Conservation (phyloP, 1,140 invertebrate genomes). For the Ips nitidus region DNA sequence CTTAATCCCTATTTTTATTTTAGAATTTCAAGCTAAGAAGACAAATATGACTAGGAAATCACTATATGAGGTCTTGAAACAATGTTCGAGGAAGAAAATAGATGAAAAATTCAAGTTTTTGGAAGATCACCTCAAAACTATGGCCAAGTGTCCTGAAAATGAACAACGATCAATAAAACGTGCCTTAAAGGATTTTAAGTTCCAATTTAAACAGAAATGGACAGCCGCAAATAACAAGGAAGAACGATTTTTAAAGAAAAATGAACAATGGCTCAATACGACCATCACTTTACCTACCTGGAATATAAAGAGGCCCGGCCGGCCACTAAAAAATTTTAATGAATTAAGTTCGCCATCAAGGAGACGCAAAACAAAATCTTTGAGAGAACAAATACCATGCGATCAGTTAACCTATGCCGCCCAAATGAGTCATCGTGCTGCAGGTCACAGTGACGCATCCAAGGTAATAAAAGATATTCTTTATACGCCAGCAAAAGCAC, state of each 20-base stretch:
- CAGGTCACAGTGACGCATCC: neutral
- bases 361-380: constrained; percentile 1
- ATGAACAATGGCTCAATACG: neutral
- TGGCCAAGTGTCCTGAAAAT: neutral
- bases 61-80: too few relatives aligned
- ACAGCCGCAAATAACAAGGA: neutral
- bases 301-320: neutral
- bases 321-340: neutral
- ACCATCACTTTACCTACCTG: neutral
- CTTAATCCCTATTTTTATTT: too few relatives aligned
- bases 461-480: constrained; percentile 11
- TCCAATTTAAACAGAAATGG: neutral
- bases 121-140: neutral
- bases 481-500: neutral
- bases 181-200: neutral
- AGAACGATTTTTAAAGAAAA: constrained; percentile 1
- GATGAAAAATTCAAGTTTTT: constrained; percentile 5
- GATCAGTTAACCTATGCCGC: constrained; percentile 5
- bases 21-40: too few relatives aligned
- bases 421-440: neutral
- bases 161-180: neutral
- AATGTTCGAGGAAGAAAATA: neutral
- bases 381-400: neutral
- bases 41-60: too few relatives aligned
- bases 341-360: neutral